Percentiles rank a stretch among this genome's conserved stretches.
Evolutionary conservation across 53 echinoderm and acorn worm species (phyloP).

Genomic region (Arbacia lixula): DNA sequence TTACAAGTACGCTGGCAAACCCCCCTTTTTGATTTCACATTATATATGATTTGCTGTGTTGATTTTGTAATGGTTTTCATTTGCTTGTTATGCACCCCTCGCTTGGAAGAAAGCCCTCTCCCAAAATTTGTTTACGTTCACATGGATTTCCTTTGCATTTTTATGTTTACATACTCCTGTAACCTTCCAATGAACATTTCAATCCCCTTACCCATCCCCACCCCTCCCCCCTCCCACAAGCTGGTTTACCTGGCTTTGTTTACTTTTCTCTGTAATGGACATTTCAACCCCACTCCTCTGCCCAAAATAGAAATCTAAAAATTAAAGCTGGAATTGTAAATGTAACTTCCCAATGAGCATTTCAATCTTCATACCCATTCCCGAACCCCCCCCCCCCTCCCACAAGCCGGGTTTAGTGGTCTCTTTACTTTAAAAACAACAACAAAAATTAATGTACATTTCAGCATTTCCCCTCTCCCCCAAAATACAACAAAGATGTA

Average conservation of each 20-base stretch:
- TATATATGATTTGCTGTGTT: conserved; percentile 14
- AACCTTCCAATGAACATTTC: not conserved
- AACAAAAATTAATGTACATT: too few species aligned
- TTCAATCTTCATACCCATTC: too few species aligned
- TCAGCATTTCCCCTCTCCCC: too few species aligned
- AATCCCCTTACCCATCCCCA: not conserved
- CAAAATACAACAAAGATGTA: too few species aligned
- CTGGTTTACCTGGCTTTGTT: not conserved
- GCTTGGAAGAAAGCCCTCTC: conserved; percentile 4
- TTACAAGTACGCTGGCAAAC: conserved; percentile 36
- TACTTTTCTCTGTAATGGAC: too few species aligned
- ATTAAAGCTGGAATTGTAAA: too few species aligned
- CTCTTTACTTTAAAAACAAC: too few species aligned
- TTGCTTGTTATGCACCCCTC: conserved; percentile 35
- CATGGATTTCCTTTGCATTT: not conserved
- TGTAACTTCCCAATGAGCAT: too few species aligned
- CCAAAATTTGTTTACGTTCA: not conserved
- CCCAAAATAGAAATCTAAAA: too few species aligned
- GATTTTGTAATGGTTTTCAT: conserved; percentile 21
- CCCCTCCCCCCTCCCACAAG: not conserved
- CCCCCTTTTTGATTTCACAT: not conserved
- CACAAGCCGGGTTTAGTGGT: too few species aligned
- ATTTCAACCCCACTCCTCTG: too few species aligned
- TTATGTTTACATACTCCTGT: not conserved
- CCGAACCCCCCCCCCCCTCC: too few species aligned